These are phyloP conservation scores for Fistularia tabacaria DNA, from an alignment of 2,797 vertebrate species.

Conservation along the genomic window DNA sequence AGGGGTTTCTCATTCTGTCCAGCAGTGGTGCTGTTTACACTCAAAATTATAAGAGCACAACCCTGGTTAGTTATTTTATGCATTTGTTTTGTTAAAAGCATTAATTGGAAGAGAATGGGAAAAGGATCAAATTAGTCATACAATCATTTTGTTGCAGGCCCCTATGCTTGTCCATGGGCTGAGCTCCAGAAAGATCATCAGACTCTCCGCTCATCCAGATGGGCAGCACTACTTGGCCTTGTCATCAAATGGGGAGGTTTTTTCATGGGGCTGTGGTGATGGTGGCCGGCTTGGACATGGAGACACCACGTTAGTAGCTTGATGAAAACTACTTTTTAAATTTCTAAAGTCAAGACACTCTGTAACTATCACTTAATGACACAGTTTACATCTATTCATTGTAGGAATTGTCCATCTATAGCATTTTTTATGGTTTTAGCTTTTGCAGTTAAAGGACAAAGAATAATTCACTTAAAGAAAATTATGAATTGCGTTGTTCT, in stretches of 20 bases:
- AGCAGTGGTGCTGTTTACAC: slow-evolving; percentile 91
- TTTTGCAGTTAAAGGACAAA: no score
- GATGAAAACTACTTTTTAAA: not conserved
- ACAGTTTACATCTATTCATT: not conserved
- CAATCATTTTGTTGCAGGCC: slow-evolving; percentile 69
- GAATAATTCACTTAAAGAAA: no score
- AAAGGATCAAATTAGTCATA: not conserved
- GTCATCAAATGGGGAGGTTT: slow-evolving; percentile 92
- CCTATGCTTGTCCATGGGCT: slow-evolving; percentile 90
- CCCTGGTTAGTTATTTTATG: slow-evolving; percentile 78
- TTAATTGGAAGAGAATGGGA: not conserved
- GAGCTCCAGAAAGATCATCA: slow-evolving; percentile 89
- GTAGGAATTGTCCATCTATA: no score
- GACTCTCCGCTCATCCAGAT: slow-evolving; percentile 94
- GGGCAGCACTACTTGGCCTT: slow-evolving; percentile 95
- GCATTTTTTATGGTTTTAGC: no score
- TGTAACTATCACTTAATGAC: not conserved
- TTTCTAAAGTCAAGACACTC: not conserved
- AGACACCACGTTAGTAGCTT: slow-evolving; percentile 84
- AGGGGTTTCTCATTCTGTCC: slow-evolving; percentile 90
- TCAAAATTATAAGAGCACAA: slow-evolving; percentile 94
- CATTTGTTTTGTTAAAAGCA: not conserved
- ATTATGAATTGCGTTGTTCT: no score
- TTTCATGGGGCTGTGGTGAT: slow-evolving; percentile 97
- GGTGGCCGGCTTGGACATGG: slow-evolving; percentile 96